phyloP scores from a whole-genome alignment of 1,140 invertebrate species.

The Drosophila nikananu region DNA sequence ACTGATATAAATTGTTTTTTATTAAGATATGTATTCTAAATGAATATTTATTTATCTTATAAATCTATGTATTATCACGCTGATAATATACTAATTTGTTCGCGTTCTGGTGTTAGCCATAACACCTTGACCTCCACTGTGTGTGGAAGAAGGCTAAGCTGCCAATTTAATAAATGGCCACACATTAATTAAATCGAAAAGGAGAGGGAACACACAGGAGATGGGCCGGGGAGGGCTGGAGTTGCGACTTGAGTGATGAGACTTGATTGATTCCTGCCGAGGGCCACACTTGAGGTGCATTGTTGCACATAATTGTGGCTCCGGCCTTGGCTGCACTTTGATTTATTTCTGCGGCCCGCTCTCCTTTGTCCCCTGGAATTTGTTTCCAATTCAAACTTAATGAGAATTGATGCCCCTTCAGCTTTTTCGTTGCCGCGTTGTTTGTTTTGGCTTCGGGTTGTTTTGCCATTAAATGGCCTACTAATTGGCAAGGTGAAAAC shows the following conservation, averaged over 20 bases:
- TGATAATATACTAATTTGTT: neutral
- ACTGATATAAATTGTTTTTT: too few relatives aligned
- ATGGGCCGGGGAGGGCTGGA: constrained; percentile 18
- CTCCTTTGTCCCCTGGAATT: constrained; percentile 54
- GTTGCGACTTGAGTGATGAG: constrained; percentile 76
- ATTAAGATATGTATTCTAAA: too few relatives aligned
- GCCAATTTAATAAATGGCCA: constrained; percentile 85
- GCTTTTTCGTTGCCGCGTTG: constrained; percentile 64
- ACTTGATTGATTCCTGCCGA: constrained; percentile 82
- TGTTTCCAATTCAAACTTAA: constrained; percentile 80
- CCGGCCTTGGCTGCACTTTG: constrained; percentile 62
- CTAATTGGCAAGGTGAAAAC: constrained; percentile 67
- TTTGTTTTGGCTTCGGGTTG: constrained; percentile 40
- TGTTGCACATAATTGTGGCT: constrained; percentile 73
- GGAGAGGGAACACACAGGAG: constrained; percentile 28
- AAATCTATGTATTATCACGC: too few relatives aligned
- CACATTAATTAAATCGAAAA: constrained; percentile 80
- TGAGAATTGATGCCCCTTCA: constrained; percentile 73
- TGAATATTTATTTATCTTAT: too few relatives aligned
- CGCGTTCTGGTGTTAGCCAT: too few relatives aligned
- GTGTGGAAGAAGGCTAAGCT: constrained; percentile 62
- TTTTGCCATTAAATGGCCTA: constrained; percentile 59
- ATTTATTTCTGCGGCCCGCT: constrained; percentile 62
- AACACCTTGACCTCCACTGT: neutral
- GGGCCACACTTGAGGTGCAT: constrained; percentile 77